Evolutionary conservation across 1,140 invertebrate genomes (phyloP).

Genomic region (Pseudomyrmex flavicornis): DNA sequence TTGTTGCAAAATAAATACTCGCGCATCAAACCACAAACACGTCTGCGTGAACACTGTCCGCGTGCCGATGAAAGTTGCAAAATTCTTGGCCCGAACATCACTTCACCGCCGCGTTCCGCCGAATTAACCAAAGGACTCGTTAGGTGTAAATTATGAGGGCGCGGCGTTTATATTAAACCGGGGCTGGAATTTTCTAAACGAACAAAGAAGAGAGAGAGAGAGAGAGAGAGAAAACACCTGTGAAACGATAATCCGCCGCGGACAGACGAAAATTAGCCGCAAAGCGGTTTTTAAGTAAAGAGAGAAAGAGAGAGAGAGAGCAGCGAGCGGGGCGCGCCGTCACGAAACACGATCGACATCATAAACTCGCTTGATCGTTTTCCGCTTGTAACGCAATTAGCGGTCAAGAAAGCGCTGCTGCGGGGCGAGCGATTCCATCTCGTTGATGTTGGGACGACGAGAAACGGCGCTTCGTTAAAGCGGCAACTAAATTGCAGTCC

Average conservation of each 20-base stretch:
- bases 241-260: neutral
- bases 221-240: neutral
- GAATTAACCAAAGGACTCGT: conserved; percentile 38
- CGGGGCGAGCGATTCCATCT: conserved; percentile 6
- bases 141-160: conserved; percentile 13
- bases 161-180: neutral
- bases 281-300: neutral
- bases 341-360: neutral
- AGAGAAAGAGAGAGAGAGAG: neutral
- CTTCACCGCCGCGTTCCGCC: neutral
- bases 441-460: conserved; percentile 41
- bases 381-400: conserved; percentile 21
- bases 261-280: neutral
- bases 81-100: conserved; percentile 45
- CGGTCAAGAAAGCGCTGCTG: neutral
- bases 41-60: neutral
- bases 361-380: conserved; percentile 2
- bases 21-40: neutral
- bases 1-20: neutral
- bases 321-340: neutral
- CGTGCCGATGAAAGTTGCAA: conserved; percentile 34
- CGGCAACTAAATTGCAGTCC: conserved; percentile 49
- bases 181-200: neutral
- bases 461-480: conserved; percentile 51
- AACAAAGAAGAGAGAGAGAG: neutral